A percentile compares a stretch with the other conserved stretches of the same genome.
Evolutionary conservation across 2,888 invertebrate species (phyloP).

Genomic region (Julus scandinavius): DNA sequence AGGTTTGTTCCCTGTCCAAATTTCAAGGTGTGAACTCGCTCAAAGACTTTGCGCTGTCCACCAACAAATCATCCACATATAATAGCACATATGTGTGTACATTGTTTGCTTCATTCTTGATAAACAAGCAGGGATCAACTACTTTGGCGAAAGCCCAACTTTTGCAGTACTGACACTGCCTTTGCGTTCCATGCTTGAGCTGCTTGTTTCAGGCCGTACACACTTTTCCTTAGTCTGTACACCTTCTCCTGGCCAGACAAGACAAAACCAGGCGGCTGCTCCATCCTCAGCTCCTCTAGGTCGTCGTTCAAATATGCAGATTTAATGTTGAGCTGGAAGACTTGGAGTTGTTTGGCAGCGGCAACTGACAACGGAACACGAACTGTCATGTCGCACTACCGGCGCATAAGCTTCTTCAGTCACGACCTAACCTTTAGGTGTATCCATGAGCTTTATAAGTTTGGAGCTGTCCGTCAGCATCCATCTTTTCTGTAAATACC

Average conservation of each 20-base stretch:
- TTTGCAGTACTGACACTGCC: neutral
- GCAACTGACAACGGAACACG: neutral
- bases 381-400: neutral
- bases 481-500: neutral
- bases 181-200: too few species aligned
- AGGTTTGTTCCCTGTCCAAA: neutral
- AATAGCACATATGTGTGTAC: neutral
- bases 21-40: neutral
- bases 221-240: neutral
- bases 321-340: neutral
- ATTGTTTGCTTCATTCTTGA: neutral
- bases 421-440: neutral
- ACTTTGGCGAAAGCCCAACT: neutral
- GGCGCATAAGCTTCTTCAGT: neutral
- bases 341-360: neutral
- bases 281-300: neutral
- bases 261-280: slow-evolving; percentile 26
- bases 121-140: neutral
- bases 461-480: neutral
- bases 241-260: neutral
- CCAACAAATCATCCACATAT: slow-evolving; percentile 22
- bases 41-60: neutral
- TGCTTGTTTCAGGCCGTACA: neutral
- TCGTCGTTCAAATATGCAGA: neutral
- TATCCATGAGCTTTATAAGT: neutral